Evolutionary conservation across 2,113 vertebrate genomes (phyloP).

Genomic region (Pseudopodoces humilis): DNA sequence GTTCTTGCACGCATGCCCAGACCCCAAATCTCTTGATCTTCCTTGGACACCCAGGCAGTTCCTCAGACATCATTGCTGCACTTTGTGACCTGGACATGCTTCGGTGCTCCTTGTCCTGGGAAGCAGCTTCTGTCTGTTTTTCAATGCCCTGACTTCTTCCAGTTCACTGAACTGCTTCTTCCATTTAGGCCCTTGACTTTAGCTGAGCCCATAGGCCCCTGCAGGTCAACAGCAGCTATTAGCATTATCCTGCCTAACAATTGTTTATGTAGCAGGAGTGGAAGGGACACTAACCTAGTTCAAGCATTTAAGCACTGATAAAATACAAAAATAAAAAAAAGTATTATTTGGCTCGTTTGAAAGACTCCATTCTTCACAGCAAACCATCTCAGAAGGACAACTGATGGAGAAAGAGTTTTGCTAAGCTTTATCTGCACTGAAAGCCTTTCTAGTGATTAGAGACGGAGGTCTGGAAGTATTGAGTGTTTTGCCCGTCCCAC

Average conservation of each 20-base stretch:
- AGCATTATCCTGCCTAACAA: background rate
- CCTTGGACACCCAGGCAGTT: background rate
- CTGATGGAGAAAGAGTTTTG: background rate
- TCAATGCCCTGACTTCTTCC: background rate
- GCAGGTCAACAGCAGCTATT: background rate
- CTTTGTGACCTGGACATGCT: background rate
- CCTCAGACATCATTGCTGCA: background rate
- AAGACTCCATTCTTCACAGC: background rate
- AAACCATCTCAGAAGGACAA: background rate
- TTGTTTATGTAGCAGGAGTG: background rate
- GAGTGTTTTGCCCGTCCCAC: background rate
- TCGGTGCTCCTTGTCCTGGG: background rate
- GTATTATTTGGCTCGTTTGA: background rate
- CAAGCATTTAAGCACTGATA: background rate
- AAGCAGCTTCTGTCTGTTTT: background rate
- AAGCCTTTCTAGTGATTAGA: background rate
- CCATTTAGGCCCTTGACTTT: background rate
- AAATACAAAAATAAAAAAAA: background rate
- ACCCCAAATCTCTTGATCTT: background rate
- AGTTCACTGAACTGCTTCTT: background rate
- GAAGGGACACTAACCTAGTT: background rate
- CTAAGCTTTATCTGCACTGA: background rate
- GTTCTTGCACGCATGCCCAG: fast-evolving
- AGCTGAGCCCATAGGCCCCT: background rate
- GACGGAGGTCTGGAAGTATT: fast-evolving